These are phyloP conservation scores for Metacarcinus magister DNA, from an alignment of 2,888 invertebrate species.

Conservation along the genomic window DNA sequence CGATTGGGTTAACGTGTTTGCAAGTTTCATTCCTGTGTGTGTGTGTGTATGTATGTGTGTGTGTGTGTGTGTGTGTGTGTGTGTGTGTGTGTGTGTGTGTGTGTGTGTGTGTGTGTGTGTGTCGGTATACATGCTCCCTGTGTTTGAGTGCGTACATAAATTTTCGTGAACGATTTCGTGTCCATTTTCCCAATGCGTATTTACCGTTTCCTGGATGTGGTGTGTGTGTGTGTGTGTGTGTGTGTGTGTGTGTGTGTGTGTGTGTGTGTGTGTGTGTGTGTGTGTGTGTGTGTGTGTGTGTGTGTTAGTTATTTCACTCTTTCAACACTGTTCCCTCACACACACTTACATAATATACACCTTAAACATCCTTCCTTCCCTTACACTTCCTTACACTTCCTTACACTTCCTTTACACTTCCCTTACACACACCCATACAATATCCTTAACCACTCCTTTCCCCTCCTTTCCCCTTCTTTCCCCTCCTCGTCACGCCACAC, in stretches of 20 bases:
- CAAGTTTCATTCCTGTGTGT: not conserved
- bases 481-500: not conserved
- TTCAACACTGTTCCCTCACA: not conserved
- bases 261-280: constrained; percentile 14
- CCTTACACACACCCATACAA: not conserved
- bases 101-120: not conserved
- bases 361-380: not conserved
- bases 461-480: not conserved
- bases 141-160: not conserved
- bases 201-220: not conserved
- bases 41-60: not conserved
- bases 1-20: not conserved
- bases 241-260: not conserved
- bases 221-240: too few species aligned
- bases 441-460: not conserved
- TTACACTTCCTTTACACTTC: not conserved
- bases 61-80: not conserved
- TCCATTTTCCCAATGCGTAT: not conserved
- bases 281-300: constrained; percentile 26
- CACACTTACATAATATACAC: not conserved
- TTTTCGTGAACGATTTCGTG: not conserved
- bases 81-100: not conserved
- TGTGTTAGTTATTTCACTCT: not conserved
- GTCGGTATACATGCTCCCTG: not conserved
- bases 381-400: not conserved